A percentile compares a stretch with the other conserved stretches of the same genome.
Conservation (phyloP, 2,113 vertebrate genomes). For the Hyperoodon ampullatus region DNA sequence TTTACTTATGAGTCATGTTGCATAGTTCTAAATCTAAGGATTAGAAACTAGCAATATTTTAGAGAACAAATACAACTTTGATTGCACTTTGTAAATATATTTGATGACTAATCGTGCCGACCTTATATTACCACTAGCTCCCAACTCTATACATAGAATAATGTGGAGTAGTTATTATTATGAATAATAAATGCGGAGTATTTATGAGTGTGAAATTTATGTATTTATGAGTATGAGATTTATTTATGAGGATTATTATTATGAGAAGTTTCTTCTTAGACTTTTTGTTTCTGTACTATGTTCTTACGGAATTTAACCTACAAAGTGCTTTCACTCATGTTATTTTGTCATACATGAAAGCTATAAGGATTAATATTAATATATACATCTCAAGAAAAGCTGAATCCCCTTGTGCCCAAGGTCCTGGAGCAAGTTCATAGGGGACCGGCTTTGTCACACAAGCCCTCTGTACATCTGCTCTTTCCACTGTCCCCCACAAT, state of each 20-base stretch:
- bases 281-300: background rate
- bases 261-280: background rate
- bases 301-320: background rate
- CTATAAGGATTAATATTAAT: background rate
- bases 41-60: background rate
- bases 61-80: background rate
- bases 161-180: background rate
- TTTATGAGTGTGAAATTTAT: background rate
- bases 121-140: background rate
- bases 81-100: background rate
- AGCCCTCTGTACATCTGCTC: background rate
- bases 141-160: background rate
- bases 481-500: too few relatives aligned
- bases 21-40: background rate
- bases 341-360: background rate
- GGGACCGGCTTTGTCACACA: background rate
- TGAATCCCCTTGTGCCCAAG: background rate
- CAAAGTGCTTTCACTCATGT: background rate
- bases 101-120: background rate
- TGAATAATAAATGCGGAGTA: background rate
- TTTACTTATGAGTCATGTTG: background rate
- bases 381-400: background rate
- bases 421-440: background rate
- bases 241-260: background rate
- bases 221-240: background rate